Evolutionary conservation across 2,113 vertebrate species (phyloP).

Genomic region (Pituophis catenifer): DNA sequence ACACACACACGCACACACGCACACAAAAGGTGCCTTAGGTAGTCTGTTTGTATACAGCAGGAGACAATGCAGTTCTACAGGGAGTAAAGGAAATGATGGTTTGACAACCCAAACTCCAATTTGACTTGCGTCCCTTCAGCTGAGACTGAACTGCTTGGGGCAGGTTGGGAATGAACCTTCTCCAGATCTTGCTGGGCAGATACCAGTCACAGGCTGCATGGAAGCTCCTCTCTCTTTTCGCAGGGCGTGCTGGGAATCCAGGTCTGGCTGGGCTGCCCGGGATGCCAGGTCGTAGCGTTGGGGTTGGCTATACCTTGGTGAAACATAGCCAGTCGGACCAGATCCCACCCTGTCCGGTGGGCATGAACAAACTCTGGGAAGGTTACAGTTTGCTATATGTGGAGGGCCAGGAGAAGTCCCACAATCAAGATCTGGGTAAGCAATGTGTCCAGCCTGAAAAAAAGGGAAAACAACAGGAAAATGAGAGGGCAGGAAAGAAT

Average conservation of each 20-base stretch:
- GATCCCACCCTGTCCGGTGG: constrained; percentile 86
- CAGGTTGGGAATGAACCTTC: not conserved
- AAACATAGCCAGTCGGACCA: constrained; percentile 90
- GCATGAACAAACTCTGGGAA: constrained; percentile 89
- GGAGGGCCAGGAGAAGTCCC: constrained; percentile 94
- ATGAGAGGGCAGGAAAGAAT: not conserved
- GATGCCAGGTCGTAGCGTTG: constrained; percentile 69
- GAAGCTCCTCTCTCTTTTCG: not conserved
- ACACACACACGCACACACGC: no score
- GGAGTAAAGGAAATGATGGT: not conserved
- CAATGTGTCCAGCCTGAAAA: not conserved
- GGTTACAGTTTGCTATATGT: constrained; percentile 93
- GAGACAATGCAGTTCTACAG: not conserved
- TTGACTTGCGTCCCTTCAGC: not conserved
- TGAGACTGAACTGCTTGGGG: not conserved
- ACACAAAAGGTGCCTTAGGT: not conserved
- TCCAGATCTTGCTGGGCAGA: not conserved
- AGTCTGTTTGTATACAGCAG: not conserved
- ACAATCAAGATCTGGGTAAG: constrained; percentile 95
- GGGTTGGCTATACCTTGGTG: constrained; percentile 84
- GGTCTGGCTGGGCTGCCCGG: constrained; percentile 72
- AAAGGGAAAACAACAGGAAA: not conserved
- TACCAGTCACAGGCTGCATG: no score
- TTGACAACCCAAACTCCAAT: not conserved
- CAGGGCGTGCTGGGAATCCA: constrained; percentile 68